Base-by-base conservation (phyloP, 37 sponge, comb jelly and placozoan genomes). In the Aplysina aerophoba region DNA sequence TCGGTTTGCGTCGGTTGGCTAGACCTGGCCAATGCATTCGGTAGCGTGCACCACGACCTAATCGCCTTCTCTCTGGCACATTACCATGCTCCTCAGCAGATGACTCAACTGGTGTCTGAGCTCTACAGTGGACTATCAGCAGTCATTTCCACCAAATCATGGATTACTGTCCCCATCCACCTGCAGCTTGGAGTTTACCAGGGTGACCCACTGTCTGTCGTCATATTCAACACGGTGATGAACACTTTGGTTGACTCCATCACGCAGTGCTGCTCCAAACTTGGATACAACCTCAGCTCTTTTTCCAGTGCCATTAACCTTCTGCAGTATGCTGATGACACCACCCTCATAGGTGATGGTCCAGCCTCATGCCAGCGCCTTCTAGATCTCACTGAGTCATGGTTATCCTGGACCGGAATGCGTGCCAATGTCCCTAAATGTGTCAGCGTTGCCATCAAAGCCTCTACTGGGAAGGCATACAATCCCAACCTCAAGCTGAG, bases 321-420 rank as follows among this genome's bases (percentile, higher is more conserved):
- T 14, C 69, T 68, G 30, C 84, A 68, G 55, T 68, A 83, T 50
- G 82, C 82, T 8, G 82, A 81, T 28, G 82, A 81, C 82, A 81
- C 82, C 36, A 61, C 57, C 80, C 59, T 80, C 36, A 56, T 80
- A 0, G 34, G 58, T 11, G 33, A 55, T 80, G 80, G 80, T 0
- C 80, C 80, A 1, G 56, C 58, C 59, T n/a, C n/a, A n/a, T 54
- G 58, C 58, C 80, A 56, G 20, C 20, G 1, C 0, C 38, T 81
- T 19, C 61, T 81, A 0, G 25, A 31, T 16, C 40, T 27, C n/a
- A 33, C 37, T 34, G 82, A 81, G 39, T 31, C 0, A 22, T 81
- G 82, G 82, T 63, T 81, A 22, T 20, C 31, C 39, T 81, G 82
- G 82, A 22, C 82, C 0, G 62, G 62, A 14, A 81, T 81, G 82